These are phyloP conservation scores for Eupristina koningsbergeri DNA, from an alignment of 1,140 invertebrate genomes.

Conservation along the genomic window DNA sequence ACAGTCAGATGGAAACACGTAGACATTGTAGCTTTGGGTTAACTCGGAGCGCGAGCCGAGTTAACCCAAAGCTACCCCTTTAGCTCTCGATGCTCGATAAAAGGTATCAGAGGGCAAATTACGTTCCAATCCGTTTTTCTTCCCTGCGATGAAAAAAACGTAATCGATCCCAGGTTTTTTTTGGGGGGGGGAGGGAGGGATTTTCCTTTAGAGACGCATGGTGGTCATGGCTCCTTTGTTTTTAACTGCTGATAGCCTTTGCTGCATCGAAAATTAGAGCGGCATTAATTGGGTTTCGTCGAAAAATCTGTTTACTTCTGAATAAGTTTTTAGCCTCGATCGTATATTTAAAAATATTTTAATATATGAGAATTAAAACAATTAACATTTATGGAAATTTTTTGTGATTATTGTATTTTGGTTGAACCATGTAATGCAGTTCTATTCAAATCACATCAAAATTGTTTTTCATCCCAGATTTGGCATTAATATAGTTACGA, in stretches of 20 bases:
- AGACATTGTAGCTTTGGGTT: neutral
- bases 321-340: neutral
- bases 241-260: neutral
- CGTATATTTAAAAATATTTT: neutral
- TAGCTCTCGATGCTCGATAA: constrained; percentile 1
- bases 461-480: neutral
- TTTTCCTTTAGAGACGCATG: no score
- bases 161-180: neutral
- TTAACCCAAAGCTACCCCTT: constrained; percentile 15
- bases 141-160: neutral
- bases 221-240: neutral
- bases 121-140: neutral
- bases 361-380: neutral
- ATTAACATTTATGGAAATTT: no score
- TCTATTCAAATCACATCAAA: neutral
- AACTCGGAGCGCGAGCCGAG: neutral
- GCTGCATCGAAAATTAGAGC: neutral
- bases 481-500: neutral
- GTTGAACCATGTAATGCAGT: neutral
- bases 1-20: neutral
- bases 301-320: neutral
- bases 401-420: neutral
- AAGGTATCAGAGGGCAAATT: constrained; percentile 8
- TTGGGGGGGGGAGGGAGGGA: no score
- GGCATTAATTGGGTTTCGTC: neutral